Conservation (phyloP, 2,113 vertebrate species). For the Mastomys natalensis region DNA sequence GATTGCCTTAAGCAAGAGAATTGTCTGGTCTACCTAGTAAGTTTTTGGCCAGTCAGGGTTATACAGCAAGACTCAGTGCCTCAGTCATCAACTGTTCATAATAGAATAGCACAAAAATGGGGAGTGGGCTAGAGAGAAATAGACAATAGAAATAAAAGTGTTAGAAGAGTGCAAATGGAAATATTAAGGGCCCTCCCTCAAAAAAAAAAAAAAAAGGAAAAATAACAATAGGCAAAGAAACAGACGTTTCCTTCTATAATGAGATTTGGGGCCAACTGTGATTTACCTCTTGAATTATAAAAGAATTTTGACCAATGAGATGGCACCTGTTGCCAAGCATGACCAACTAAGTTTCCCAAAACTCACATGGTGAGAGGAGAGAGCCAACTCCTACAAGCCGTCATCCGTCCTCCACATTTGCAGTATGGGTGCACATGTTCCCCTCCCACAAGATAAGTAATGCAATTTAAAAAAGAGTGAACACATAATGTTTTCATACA, state of each 20-base stretch:
- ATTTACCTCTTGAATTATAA: constrained; percentile 25
- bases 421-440: not conserved
- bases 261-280: not conserved
- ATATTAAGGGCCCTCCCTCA: not conserved
- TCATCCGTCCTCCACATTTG: not conserved
- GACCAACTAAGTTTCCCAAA: not conserved
- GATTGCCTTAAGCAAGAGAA: not conserved
- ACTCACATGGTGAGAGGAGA: not conserved
- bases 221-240: not conserved
- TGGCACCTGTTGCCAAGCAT: not conserved
- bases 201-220: not conserved
- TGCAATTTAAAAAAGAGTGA: not conserved
- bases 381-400: not conserved
- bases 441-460: not conserved
- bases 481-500: too few species aligned
- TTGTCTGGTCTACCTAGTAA: not conserved
- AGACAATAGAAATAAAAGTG: not conserved
- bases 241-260: not conserved
- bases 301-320: not conserved
- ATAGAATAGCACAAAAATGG: not conserved
- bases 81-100: not conserved
- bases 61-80: not conserved
- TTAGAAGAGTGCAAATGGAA: not conserved
- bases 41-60: not conserved
- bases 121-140: not conserved